Evolutionary conservation across 2,113 vertebrate genomes (phyloP).

Genomic region (Probosciger aterrimus): DNA sequence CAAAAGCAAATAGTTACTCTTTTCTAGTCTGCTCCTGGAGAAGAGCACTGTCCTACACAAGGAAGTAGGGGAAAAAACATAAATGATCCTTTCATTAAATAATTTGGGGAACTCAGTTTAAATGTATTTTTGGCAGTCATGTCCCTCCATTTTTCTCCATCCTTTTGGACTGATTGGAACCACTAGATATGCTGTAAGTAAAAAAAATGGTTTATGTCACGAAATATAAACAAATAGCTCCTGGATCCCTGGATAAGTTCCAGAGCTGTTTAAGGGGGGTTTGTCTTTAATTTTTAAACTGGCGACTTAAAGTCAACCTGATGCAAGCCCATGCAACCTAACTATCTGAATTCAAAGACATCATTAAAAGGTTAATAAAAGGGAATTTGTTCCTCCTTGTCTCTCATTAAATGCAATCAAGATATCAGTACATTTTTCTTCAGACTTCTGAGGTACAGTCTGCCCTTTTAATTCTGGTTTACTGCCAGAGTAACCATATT

Average conservation of each 20-base stretch:
- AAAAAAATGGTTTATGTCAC: neutral
- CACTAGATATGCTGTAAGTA: neutral
- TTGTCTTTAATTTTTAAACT: neutral
- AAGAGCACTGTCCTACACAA: neutral
- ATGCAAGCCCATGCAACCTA: neutral
- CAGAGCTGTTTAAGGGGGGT: neutral
- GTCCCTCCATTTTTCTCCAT: neutral
- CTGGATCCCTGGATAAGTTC: neutral
- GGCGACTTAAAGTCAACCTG: neutral
- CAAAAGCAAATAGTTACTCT: neutral
- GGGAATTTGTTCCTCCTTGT: neutral
- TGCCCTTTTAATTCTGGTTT: neutral
- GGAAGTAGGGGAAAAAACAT: neutral
- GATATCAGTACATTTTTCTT: neutral
- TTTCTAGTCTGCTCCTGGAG: neutral
- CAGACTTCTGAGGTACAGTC: neutral
- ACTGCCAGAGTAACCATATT: neutral
- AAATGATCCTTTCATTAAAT: neutral
- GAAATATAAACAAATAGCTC: constrained; percentile 20
- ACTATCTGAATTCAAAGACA: neutral
- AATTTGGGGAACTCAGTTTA: neutral
- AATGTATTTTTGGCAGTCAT: neutral
- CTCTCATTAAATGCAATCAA: neutral
- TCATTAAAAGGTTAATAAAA: neutral
- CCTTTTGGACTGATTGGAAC: neutral